A percentile compares a stretch with the other conserved stretches of the same genome.
These are phyloP conservation scores for Scaptomyza tumidula DNA, from an alignment of 2,888 invertebrate species.

Conservation along the genomic window DNA sequence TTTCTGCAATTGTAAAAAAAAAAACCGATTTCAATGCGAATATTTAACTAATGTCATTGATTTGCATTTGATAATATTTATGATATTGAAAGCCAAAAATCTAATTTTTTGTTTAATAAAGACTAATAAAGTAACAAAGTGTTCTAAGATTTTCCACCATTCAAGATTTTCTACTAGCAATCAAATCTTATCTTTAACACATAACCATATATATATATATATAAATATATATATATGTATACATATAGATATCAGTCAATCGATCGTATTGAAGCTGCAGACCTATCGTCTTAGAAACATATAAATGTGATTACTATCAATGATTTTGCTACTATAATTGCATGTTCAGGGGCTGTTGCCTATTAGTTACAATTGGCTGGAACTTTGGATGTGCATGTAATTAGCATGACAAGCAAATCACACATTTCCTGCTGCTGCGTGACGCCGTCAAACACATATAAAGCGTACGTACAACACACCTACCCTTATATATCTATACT, in stretches of 20 bases:
- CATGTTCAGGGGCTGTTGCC: not conserved
- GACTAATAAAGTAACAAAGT: not conserved
- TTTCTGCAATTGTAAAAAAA: too few species aligned
- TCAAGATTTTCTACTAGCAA: too few species aligned
- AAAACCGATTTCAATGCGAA: too few species aligned
- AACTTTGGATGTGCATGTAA: conserved; percentile 33
- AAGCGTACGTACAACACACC: not conserved
- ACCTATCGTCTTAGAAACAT: not conserved
- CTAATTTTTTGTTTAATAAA: not conserved
- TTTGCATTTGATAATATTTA: not conserved
- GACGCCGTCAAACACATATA: not conserved
- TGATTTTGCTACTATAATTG: not conserved
- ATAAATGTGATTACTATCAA: not conserved
- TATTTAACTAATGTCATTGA: too few species aligned
- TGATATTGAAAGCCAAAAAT: not conserved
- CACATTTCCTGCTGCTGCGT: conserved; percentile 19
- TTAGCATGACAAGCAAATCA: conserved; percentile 46
- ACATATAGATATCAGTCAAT: not conserved
- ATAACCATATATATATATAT: too few species aligned
- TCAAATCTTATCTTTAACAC: too few species aligned
- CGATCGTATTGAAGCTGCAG: not conserved
- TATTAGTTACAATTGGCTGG: conserved; percentile 24
- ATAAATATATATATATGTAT: too few species aligned
- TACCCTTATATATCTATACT: conserved; percentile 2
- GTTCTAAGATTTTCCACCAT: not conserved